These are phyloP conservation scores for Lacerta viridis DNA, from an alignment of 2,797 vertebrate genomes.

Conservation along the genomic window DNA sequence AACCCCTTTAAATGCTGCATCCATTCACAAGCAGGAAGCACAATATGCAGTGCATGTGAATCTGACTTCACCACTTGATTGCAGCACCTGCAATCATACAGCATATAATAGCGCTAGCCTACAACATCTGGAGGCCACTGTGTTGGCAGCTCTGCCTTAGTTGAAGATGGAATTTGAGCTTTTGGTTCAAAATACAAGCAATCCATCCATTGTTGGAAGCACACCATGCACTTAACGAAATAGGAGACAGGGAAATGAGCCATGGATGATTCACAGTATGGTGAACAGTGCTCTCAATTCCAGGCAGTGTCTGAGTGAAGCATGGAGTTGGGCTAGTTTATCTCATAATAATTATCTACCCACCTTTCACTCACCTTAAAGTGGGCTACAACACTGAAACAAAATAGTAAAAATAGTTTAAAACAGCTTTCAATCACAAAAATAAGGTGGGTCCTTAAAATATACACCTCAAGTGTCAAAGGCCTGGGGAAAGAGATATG, in stretches of 20 bases:
- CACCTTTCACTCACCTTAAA: background rate
- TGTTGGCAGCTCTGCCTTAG: background rate
- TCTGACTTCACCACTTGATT: background rate
- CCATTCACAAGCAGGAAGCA: background rate
- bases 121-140: too few species aligned
- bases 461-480: too few species aligned
- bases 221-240: background rate
- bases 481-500: too few species aligned
- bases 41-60: background rate
- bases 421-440: too few species aligned
- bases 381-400: too few species aligned
- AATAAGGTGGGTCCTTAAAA: too few species aligned
- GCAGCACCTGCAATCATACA: too few species aligned
- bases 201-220: background rate
- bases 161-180: background rate
- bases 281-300: background rate
- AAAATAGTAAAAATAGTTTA: too few species aligned
- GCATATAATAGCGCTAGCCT: background rate
- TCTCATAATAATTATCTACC: background rate
- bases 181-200: background rate
- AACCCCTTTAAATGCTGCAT: background rate
- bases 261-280: background rate
- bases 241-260: background rate
- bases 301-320: background rate
- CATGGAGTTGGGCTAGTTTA: background rate